phyloP scores from a whole-genome alignment of 2,888 invertebrate species.

The Malthinus flaveolus region DNA sequence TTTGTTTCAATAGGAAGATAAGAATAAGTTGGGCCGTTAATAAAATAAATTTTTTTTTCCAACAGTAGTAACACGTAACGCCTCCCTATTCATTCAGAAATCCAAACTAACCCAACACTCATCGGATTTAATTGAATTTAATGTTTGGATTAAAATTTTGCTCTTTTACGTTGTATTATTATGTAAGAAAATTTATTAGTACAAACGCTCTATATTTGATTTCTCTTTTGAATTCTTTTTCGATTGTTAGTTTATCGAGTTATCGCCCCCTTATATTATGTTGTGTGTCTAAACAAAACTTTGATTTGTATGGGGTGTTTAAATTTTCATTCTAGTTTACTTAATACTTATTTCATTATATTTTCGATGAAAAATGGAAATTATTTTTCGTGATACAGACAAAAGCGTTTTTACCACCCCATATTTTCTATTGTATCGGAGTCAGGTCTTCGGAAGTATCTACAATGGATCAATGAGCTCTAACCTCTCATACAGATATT shows the following conservation, averaged over 20 bases:
- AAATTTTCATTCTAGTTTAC: slow-evolving; percentile 45
- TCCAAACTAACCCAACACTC: slow-evolving; percentile 49
- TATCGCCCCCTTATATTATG: slow-evolving; percentile 51
- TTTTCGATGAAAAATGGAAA: background rate
- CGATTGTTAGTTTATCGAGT: slow-evolving; percentile 49
- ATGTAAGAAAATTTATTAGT: slow-evolving; percentile 5
- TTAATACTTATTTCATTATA: slow-evolving; percentile 37
- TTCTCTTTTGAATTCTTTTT: slow-evolving; percentile 41
- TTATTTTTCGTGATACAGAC: no score
- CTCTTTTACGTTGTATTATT: slow-evolving; percentile 2
- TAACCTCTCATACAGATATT: no score
- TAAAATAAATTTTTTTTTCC: slow-evolving; percentile 43
- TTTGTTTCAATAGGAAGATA: slow-evolving; percentile 41
- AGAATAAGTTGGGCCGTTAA: slow-evolving; percentile 42
- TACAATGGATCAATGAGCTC: no score
- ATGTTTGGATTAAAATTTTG: slow-evolving; percentile 29
- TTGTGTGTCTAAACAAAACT: slow-evolving; percentile 50
- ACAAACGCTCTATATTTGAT: slow-evolving; percentile 36
- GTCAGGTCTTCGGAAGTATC: no score
- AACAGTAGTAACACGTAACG: slow-evolving; percentile 42
- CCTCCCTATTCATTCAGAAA: slow-evolving; percentile 47
- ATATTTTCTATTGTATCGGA: no score
- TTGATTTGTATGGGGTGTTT: slow-evolving; percentile 45
- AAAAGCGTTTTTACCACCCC: no score
- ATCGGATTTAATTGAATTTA: slow-evolving; percentile 50